Percentiles rank a stretch among this genome's conserved stretches.
phyloP scores from a whole-genome alignment of 2,797 vertebrate genomes.

The Mycteria americana region DNA sequence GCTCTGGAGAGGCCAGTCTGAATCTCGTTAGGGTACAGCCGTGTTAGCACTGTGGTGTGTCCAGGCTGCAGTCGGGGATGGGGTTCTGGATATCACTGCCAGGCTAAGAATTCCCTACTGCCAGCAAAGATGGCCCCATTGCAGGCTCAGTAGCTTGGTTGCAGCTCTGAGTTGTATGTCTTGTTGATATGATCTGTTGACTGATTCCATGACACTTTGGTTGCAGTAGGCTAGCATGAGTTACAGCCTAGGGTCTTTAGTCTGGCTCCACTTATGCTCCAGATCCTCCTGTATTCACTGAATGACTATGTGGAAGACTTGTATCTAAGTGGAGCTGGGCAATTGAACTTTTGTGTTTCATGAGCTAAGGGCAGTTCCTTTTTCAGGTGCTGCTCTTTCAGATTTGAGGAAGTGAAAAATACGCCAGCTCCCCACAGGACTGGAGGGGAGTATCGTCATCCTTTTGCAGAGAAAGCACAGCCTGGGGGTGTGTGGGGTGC shows the following conservation, averaged over 20 bases:
- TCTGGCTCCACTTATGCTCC: background rate
- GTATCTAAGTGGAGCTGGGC: background rate
- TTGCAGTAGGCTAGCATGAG: background rate
- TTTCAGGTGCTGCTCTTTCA: background rate
- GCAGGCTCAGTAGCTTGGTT: background rate
- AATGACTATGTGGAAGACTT: fast-evolving
- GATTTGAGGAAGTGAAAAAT: background rate
- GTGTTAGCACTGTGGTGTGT: no score
- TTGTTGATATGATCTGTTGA: background rate
- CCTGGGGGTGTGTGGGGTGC: background rate
- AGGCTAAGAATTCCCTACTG: background rate
- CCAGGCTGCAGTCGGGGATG: background rate
- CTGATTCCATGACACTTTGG: fast-evolving
- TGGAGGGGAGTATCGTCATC: no score
- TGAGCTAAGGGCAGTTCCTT: background rate
- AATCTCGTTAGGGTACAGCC: background rate
- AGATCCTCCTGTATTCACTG: background rate
- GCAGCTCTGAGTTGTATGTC: background rate
- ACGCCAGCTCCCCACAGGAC: background rate
- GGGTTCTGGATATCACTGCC: background rate
- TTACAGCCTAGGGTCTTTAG: background rate
- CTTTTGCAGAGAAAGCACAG: background rate
- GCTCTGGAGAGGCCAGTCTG: background rate
- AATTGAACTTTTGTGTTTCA: background rate
- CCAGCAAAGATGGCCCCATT: background rate